Evolutionary conservation across 2,888 invertebrate species (phyloP), one percentile per base, ranked within the genome.

Genomic region (Gymnosoma rotundatum): DNA sequence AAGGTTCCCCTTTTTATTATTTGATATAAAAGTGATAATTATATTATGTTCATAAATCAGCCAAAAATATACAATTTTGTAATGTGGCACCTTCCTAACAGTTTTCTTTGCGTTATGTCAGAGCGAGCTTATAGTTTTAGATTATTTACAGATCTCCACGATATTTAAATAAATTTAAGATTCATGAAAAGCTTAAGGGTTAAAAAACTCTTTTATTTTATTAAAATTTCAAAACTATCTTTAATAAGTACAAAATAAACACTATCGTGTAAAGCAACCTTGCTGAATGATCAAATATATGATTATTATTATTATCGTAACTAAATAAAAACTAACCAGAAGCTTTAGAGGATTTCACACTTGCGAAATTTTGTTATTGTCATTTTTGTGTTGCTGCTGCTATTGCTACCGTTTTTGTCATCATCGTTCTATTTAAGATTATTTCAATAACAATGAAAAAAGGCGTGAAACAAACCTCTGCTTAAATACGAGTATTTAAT

Each of bases 371-470:
- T 63, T 73, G 12, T 18, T n/a, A 48, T 48, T 38, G 25, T 50
- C 36, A 60, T 52, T 60, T 45, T 58, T 50, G 48, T 56, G 25
- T 18, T 25, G 61, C 4, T 54, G 25, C 14, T 45, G 45, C 32
- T 32, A 0, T 10, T 56, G 61, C 14, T 69, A 45, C 8, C 38
- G 58, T 48, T 78, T 58, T 69, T 56, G 45, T 84, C 66, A 56
- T 78, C 84, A 78, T 82, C 79, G 73, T 80, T 80, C 52, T 78
- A 78, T 78, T 75, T 80, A 69, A 80, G 69, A 67, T 89, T 89
- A 88, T 89, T 89, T 90, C 89, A 89, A 89, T 89, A 89, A 89
- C 88, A 88, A 89, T 88, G 88, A 58, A 88, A 86, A 25, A 90
- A 89, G 90, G 90, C 89, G 89, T 89, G 88, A 90, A 90, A 89